Evolutionary conservation across 2,888 invertebrate species (phyloP).

Genomic region (Poecilus cupreus): DNA sequence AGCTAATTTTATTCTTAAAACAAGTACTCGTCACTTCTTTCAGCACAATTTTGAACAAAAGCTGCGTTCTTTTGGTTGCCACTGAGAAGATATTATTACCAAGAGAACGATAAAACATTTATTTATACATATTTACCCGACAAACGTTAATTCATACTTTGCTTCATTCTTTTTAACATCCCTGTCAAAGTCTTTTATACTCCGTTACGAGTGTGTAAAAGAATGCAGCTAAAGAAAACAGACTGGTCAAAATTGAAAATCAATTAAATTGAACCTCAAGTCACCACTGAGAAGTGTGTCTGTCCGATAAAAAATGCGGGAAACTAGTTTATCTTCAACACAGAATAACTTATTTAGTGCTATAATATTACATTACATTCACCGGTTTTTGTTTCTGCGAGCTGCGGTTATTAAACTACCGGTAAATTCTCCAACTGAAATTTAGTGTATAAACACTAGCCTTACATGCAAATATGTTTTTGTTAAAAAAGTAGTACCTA

Average conservation of each 20-base stretch:
- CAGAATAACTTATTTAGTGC: background rate
- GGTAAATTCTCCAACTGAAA: constrained; percentile 16
- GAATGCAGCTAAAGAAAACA: constrained; percentile 24
- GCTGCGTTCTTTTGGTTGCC: constrained; percentile 40
- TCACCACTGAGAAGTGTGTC: background rate
- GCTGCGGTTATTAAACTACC: background rate
- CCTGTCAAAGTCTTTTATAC: constrained; percentile 15
- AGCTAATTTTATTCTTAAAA: constrained; percentile 25
- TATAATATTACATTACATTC: constrained; percentile 31
- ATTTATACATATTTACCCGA: constrained; percentile 39
- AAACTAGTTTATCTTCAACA: background rate
- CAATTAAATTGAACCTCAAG: background rate
- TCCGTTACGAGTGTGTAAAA: constrained; percentile 8
- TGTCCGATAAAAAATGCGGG: background rate
- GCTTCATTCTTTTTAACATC: background rate
- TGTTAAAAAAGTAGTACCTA: constrained; percentile 51
- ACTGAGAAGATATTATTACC: constrained; percentile 41
- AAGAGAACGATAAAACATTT: constrained; percentile 42
- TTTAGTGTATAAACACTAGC: constrained; percentile 54
- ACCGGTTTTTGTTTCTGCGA: constrained; percentile 13
- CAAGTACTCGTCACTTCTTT: constrained; percentile 18
- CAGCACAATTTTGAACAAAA: constrained; percentile 24
- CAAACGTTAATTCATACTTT: constrained; percentile 17
- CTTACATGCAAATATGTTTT: constrained; percentile 48
- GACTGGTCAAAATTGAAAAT: background rate